These are phyloP conservation scores for Hybognathus amarus DNA, from an alignment of 2,797 vertebrate genomes.

Conservation along the genomic window DNA sequence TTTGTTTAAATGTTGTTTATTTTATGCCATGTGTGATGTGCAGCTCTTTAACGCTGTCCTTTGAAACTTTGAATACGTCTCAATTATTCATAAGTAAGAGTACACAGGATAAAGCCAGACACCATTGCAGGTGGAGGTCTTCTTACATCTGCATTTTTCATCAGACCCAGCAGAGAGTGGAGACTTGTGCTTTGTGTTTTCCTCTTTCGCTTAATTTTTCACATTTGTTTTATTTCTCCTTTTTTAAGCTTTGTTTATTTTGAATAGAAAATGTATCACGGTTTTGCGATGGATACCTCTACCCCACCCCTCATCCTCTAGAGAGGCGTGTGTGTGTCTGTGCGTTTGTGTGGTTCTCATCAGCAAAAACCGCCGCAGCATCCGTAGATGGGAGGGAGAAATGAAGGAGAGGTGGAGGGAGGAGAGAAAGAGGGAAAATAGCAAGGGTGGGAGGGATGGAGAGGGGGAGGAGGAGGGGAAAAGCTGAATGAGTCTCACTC, in stretches of 20 bases:
- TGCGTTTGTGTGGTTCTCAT: conserved; percentile 26
- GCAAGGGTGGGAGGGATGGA: conserved; percentile 35
- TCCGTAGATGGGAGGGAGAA: conserved; percentile 60
- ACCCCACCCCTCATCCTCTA: conserved; percentile 15
- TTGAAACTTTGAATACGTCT: conserved; percentile 59
- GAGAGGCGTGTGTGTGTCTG: not conserved
- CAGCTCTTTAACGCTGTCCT: conserved; percentile 49
- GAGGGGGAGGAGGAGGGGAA: conserved; percentile 56
- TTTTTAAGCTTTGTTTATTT: conserved; percentile 16
- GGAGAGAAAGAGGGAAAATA: conserved; percentile 39
- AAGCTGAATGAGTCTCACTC: conserved; percentile 81
- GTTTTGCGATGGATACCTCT: not conserved
- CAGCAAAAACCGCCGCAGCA: conserved; percentile 66
- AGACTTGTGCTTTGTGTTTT: conserved; percentile 37
- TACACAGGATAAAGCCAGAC: conserved; percentile 52
- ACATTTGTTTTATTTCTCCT: not conserved
- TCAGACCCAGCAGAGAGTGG: conserved; percentile 32
- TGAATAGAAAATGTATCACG: conserved; percentile 2
- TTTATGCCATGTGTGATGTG: conserved; percentile 53
- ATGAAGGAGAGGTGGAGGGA: conserved; percentile 18
- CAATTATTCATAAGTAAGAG: conserved; percentile 56
- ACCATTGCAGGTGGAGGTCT: conserved; percentile 54
- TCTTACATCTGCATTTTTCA: conserved; percentile 52
- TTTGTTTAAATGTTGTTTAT: conserved; percentile 55
- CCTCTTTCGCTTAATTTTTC: conserved; percentile 34